Base-by-base conservation (phyloP, 1,140 invertebrate species). In the Cheumatopsyche charites region DNA sequence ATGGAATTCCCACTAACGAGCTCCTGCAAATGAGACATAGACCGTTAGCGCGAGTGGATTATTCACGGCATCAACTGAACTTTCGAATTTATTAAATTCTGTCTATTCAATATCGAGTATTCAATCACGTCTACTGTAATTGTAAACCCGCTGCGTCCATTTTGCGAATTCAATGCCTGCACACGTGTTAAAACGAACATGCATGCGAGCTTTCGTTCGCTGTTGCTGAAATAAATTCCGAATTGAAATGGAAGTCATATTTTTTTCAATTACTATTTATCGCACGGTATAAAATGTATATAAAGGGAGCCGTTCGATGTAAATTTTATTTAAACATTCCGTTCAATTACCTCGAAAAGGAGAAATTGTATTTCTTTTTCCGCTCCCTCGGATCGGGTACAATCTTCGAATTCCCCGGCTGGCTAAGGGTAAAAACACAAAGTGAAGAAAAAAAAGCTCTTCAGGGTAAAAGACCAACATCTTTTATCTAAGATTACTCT, bases 1-100 rank as follows among this genome's bases (percentile, higher is more conserved):
- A 58, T 26, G 21, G 23, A 58, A 58, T 58, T 19, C 25, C 55
- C 55, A 58, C 55, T 58, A 58, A 58, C 55, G 55, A 58, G 55
- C 55, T 25, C 55, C 55, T 58, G 55, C 19, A 58, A 58, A 58
- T 58, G 55, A 58, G 55, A 58, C 11, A 23, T 13, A 23, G 23
- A 4, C 21, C 21, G 19, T 58, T 9, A 58, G 21, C 7, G 9
- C 49, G 49, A 55, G 15, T 55, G 19, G 55, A 58, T 58, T 58
- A 58, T 58, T 58, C 55, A 52, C 15, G 1, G n/a, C 47, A 36
- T 36, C 29, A 9, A 36, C 29, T 9, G 29, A 36, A 36, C 29
- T 36, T 36, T 36, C 29, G 29, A 36, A 36, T 36, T 36, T 9
- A 36, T 36, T 36, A 3, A 36, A 36, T 36, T 36, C 9, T 9